Conservation (phyloP, 2,888 invertebrate species). For the Cordilura impudica region DNA sequence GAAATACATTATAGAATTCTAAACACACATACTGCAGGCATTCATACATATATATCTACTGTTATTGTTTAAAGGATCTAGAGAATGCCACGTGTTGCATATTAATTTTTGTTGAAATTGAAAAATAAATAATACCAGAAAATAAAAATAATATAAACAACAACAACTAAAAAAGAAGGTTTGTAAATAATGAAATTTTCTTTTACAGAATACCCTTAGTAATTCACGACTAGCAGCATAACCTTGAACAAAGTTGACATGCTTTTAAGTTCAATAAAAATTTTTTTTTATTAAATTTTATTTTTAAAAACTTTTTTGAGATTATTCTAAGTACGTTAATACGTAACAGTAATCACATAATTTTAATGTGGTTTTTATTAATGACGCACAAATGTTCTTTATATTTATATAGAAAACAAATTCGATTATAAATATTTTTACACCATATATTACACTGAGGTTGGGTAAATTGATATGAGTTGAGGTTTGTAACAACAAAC, state of each 20-base stretch:
- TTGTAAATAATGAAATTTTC: constrained; percentile 19
- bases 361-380: no score
- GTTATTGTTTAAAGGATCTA: constrained; percentile 22
- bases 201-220: background rate
- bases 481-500: no score
- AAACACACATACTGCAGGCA: background rate
- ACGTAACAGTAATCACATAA: no score
- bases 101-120: constrained; percentile 43
- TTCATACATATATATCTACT: constrained; percentile 10
- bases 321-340: no score
- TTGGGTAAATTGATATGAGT: no score
- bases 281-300: background rate
- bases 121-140: constrained; percentile 33
- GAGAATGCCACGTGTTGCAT: constrained; percentile 52
- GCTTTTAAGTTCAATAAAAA: background rate
- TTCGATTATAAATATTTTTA: no score
- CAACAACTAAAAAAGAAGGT: background rate
- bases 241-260: background rate
- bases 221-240: background rate
- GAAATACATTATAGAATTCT: background rate
- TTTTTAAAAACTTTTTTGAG: no score
- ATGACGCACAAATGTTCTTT: no score
- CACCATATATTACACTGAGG: no score
- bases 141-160: background rate
- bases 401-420: no score